Percentiles rank a stretch among this genome's conserved stretches.
phyloP scores from a whole-genome alignment of 1,140 invertebrate species.

The Procambarus clarkii region DNA sequence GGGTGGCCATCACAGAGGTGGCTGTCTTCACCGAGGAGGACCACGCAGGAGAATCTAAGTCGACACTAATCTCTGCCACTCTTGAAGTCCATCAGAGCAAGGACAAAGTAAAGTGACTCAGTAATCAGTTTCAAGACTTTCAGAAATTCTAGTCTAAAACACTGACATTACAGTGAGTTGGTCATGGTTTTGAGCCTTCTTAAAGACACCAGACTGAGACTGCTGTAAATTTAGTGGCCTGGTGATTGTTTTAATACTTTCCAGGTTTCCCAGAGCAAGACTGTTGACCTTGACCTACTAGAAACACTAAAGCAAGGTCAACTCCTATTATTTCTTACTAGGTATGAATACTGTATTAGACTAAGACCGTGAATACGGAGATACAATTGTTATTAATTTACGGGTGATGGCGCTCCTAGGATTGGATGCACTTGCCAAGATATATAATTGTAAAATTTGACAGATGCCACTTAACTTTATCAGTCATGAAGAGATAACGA shows the following conservation, averaged over 20 bases:
- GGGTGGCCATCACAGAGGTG: conserved; percentile 71
- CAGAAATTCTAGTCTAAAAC: background rate
- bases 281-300: too few relatives aligned
- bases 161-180: background rate
- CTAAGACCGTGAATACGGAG: background rate
- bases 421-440: too few relatives aligned
- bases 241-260: background rate
- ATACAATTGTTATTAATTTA: background rate
- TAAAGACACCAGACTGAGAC: too few relatives aligned
- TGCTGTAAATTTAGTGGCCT: too few relatives aligned
- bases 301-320: background rate
- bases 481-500: background rate
- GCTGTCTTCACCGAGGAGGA: conserved; percentile 69
- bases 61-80: background rate
- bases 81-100: background rate
- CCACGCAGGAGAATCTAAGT: background rate
- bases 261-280: too few relatives aligned
- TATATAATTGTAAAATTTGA: background rate
- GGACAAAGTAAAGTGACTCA: background rate
- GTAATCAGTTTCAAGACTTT: background rate
- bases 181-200: too few relatives aligned
- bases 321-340: background rate
- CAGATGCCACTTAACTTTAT: background rate
- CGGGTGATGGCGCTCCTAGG: too few relatives aligned
- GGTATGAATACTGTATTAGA: too few relatives aligned